Evolutionary conservation across 2,797 vertebrate species (phyloP), one percentile per base, ranked within the genome.

Genomic region (Lacerta bilineata): DNA sequence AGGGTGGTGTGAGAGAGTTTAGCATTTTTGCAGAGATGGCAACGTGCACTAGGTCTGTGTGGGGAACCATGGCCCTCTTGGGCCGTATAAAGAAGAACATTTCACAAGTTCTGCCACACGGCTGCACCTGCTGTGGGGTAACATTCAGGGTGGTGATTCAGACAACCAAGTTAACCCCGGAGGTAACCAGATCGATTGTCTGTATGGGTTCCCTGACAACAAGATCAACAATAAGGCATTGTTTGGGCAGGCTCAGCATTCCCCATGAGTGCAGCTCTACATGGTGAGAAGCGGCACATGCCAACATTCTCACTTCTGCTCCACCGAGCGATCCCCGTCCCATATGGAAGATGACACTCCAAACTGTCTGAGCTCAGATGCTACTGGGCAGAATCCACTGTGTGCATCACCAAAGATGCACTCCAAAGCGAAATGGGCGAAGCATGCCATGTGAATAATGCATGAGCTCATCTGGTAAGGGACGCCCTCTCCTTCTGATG

Each of bases 391-490:
- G 78, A 25, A 76, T 92, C 82, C 80, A 61, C 61, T 0, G 75
- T 90, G 13, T 11, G 85, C 89, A 91, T 91, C 4, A 85, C 93
- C 91, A 94, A 95, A 95, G 88, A 88, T 43, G 2, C 78, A 13
- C 84, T 78, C 84, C 87, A 86, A 90, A 83, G 85, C 27, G 46
- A 10, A 84, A 76, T 18, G 72, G 61, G 75, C 80, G 41, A 87
- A 80, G 43, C 64, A 71, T 85, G 43, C 36, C 55, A 20, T 87
- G 55, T 25, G 8, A 90, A 88, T 11, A 27, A 80, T 50, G 55
- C 36, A 83, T 78, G 43, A 64, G 0, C 66, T 77, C 83, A 68
- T 66, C 88, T 64, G 91, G 86, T 33, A 91, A 87, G 87, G 83
- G 89, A 90, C 69, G 33, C 69, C 78, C 83, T 83, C 41, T 82